Conservation (phyloP, 2,113 vertebrate species). For the Rhinopomastus cyanomelas region DNA sequence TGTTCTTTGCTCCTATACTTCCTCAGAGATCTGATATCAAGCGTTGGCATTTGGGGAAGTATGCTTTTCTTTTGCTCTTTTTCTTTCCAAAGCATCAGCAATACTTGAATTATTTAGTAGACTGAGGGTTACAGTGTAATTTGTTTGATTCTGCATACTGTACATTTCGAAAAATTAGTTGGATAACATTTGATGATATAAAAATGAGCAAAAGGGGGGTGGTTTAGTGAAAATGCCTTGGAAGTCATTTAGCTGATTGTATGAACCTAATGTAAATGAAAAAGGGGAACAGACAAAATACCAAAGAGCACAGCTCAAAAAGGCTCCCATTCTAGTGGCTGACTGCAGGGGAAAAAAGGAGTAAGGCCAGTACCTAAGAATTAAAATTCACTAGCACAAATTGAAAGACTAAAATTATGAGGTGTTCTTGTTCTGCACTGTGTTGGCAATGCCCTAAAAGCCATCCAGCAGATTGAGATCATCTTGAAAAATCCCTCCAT, state of each 20-base stretch:
- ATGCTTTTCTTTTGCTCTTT: neutral
- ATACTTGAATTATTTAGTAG: neutral
- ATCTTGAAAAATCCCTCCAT: neutral
- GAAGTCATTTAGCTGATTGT: neutral
- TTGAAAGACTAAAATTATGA: neutral
- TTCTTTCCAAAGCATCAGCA: neutral
- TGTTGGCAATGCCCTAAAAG: neutral
- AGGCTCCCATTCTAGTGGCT: neutral
- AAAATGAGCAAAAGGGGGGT: neutral
- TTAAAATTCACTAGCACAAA: neutral
- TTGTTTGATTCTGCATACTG: neutral
- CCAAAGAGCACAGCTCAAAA: neutral
- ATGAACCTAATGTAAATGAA: neutral
- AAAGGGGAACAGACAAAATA: neutral
- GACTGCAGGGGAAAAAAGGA: neutral
- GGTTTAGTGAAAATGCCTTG: neutral
- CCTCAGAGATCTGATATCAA: neutral
- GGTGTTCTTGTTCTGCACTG: neutral
- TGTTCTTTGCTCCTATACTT: neutral
- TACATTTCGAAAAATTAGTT: neutral
- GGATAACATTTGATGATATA: neutral
- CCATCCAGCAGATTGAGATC: neutral
- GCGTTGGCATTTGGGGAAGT: fast-evolving
- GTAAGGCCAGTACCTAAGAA: neutral
- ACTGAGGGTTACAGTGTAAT: neutral